Conservation (phyloP, 2,113 vertebrate genomes). For the Suncus etruscus region DNA sequence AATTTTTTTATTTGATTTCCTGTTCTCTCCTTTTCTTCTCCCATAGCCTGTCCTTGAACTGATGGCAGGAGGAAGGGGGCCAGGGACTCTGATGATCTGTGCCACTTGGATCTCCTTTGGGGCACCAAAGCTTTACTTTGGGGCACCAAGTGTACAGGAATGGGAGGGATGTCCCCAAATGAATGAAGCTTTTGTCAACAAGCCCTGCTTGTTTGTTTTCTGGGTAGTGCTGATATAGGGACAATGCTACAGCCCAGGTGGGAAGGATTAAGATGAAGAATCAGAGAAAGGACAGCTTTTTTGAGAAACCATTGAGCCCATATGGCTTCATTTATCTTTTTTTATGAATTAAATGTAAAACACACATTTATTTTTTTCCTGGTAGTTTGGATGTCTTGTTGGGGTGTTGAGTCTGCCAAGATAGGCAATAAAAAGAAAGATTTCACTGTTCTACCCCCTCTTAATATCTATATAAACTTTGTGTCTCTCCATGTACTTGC, state of each 20-base stretch:
- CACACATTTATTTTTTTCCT: neutral
- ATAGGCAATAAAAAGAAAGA: slow-evolving; percentile 24
- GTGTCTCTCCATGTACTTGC: slow-evolving; percentile 5
- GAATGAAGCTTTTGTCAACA: slow-evolving; percentile 43
- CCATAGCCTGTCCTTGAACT: slow-evolving; percentile 1
- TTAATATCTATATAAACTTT: slow-evolving; percentile 4
- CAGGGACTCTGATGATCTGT: neutral
- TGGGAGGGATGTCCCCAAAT: neutral
- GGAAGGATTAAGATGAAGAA: slow-evolving; percentile 25
- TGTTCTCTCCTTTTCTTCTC: neutral
- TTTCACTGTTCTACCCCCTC: neutral
- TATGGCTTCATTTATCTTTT: neutral
- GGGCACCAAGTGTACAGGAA: neutral
- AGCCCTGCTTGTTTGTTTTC: slow-evolving; percentile 38
- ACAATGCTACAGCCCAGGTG: slow-evolving; percentile 31
- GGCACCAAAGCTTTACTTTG: neutral
- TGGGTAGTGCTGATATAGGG: slow-evolving; percentile 33
- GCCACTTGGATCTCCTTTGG: neutral
- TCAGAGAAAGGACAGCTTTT: slow-evolving; percentile 30
- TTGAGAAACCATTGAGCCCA: neutral
- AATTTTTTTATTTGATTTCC: slow-evolving; percentile 39
- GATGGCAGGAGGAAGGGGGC: neutral
- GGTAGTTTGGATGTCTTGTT: neutral
- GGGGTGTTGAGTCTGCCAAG: neutral
- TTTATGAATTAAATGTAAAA: slow-evolving; percentile 26